phyloP scores from a whole-genome alignment of 2,797 vertebrate genomes.

The Lithobates sylvaticus region DNA sequence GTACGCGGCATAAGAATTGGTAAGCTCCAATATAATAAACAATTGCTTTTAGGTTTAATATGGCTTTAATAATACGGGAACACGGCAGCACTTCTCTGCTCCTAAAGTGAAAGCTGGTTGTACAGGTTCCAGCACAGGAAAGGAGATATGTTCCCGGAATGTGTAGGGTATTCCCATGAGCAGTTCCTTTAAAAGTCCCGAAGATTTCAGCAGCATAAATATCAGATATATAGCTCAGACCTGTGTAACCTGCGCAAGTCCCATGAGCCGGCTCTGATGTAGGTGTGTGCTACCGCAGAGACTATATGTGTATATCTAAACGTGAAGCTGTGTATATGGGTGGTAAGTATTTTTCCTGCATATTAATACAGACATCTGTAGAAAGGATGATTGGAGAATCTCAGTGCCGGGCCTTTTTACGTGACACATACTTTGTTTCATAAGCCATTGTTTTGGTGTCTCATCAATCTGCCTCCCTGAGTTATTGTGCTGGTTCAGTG shows the following conservation, averaged over 20 bases:
- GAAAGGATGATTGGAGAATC: neutral
- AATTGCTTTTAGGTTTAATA: too few relatives aligned
- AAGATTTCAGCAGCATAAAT: neutral
- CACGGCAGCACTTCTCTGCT: neutral
- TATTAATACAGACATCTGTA: neutral
- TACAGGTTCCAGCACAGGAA: neutral
- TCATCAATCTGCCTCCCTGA: neutral
- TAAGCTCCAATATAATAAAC: too few relatives aligned
- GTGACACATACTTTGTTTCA: neutral
- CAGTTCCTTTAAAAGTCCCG: neutral
- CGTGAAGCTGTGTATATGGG: neutral
- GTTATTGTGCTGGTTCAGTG: neutral
- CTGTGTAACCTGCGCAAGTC: neutral
- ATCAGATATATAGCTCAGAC: neutral
- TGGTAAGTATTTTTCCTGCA: neutral
- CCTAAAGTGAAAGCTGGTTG: neutral
- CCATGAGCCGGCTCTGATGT: neutral
- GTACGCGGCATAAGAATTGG: too few relatives aligned
- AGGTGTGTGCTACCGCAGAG: too few relatives aligned
- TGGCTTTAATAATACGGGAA: neutral
- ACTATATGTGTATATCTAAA: neutral
- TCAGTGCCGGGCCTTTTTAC: neutral
- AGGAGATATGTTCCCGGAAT: neutral
- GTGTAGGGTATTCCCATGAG: neutral
- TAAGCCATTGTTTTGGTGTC: slow-evolving; percentile 6